Evolutionary conservation across 2,797 vertebrate species (phyloP).

Genomic region (Sebastolobus alascanus): DNA sequence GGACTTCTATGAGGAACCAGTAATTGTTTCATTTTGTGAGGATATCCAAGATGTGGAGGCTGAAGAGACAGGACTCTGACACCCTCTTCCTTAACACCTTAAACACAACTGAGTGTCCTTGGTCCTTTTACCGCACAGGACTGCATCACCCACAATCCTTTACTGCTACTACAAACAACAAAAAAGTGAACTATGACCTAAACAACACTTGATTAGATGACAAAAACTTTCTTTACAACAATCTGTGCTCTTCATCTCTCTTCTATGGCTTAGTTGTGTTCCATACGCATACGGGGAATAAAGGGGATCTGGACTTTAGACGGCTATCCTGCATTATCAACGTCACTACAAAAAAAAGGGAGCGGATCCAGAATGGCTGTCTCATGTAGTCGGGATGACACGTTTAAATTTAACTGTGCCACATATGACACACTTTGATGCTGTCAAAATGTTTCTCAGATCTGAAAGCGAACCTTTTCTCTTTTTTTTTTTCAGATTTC

Average conservation of each 20-base stretch:
- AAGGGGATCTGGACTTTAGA: constrained; percentile 47
- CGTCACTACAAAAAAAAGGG: constrained; percentile 34
- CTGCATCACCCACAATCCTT: constrained; percentile 66
- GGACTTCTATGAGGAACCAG: constrained; percentile 59
- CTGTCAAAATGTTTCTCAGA: constrained; percentile 65
- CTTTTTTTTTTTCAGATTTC: constrained; percentile 52
- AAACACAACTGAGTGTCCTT: constrained; percentile 57
- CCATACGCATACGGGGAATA: constrained; percentile 51
- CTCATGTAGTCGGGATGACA: constrained; percentile 58
- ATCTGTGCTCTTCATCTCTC: constrained; percentile 67
- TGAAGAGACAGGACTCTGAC: constrained; percentile 68
- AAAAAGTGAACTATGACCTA: constrained; percentile 57
- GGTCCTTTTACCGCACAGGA: constrained; percentile 52
- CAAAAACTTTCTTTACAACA: constrained; percentile 51
- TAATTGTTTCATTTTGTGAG: constrained; percentile 67
- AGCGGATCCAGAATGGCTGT: constrained; percentile 59
- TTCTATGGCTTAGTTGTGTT: constrained; percentile 75
- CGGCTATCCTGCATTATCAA: constrained; percentile 43
- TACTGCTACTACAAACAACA: constrained; percentile 60
- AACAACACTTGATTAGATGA: constrained; percentile 62
- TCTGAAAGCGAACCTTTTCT: constrained; percentile 48
- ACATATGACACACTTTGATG: constrained; percentile 67
- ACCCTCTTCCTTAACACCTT: constrained; percentile 54
- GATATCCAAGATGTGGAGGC: constrained; percentile 52
- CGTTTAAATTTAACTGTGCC: constrained; percentile 71